Evolutionary conservation across 2,797 vertebrate species (phyloP), one percentile per base, ranked within the genome.

Genomic region (Kryptopterus vitreolus): DNA sequence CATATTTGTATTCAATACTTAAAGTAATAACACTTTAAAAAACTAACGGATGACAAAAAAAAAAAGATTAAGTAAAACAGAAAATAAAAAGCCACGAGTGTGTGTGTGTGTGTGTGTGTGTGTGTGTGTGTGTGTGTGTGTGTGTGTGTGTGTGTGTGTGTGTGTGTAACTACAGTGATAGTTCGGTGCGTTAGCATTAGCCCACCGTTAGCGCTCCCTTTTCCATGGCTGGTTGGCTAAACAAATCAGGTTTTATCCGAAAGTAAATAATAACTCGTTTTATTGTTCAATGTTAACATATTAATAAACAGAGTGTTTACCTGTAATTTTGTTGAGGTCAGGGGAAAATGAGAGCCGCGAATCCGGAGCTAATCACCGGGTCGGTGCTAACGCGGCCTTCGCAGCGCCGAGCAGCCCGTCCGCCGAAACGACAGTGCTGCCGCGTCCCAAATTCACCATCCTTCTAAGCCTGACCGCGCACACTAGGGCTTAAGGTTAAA

Each of bases 351-450:
- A 87, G 90, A 87, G 38, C 87, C 87, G 88, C 89, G 79, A 88
- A 86, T 89, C 84, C 61, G 31, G 22, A 24, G 76, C 59, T 65
- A 65, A 63, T 35, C 16, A 77, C 1, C 46, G 46, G 52, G 4
- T 63, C 85, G 77, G 77, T 88, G 87, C 82, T 87, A 88, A 57
- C 77, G 89, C 91, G 93, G 93, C 92, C 94, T 94, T 88, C 87
- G 86, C 89, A 83, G 87, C 87, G 87, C 86, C 83, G 5, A 87
- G 83, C 89, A n/a, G 89, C 86, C 83, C 89, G 89, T 92, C 90
- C 92, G 91, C 87, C 80, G 90, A 89, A 93, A 93, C 92, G 90
- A 92, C 90, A 88, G 88, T 43, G 87, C 93, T 92, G 46, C 11
- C 20, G 43, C 12, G 0, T 65, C 48, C 59, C 75, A 33, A 65